Conservation (phyloP, 2,113 vertebrate species). For the Syrmaticus mikado region DNA sequence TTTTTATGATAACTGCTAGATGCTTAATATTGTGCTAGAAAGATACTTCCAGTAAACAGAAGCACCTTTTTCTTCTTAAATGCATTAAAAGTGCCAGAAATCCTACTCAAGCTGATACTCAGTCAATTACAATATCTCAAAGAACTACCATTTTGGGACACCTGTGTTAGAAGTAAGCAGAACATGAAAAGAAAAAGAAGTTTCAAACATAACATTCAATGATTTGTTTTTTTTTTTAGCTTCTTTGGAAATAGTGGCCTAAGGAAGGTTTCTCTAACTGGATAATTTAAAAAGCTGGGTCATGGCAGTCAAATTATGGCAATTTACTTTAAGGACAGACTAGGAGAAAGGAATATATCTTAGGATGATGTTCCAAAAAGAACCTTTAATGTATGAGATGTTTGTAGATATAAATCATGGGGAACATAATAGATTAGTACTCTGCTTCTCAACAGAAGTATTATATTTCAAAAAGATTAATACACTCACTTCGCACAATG, state of each 20-base stretch:
- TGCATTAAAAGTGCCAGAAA: not conserved
- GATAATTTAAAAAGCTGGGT: not conserved
- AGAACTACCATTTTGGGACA: not conserved
- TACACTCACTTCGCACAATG: not conserved
- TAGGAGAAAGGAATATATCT: not conserved
- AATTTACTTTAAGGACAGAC: not conserved
- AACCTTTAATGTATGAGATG: not conserved
- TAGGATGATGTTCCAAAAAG: not conserved
- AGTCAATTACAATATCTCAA: not conserved
- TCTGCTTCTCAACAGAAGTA: not conserved
- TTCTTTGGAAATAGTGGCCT: not conserved
- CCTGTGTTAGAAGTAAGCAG: not conserved
- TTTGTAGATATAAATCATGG: not conserved
- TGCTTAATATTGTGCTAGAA: not conserved
- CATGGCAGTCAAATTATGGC: not conserved
- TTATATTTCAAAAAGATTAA: not conserved
- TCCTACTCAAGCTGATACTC: not conserved
- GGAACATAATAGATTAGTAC: not conserved
- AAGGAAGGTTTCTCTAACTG: not conserved
- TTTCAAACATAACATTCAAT: not conserved
- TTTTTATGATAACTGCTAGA: not conserved
- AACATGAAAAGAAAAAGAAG: not conserved
- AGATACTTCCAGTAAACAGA: not conserved
- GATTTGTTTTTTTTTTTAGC: accelerated
- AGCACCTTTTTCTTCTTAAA: not conserved